These are phyloP conservation scores for Megastigmus dorsalis DNA, from an alignment of 2,888 invertebrate species.

Conservation along the genomic window DNA sequence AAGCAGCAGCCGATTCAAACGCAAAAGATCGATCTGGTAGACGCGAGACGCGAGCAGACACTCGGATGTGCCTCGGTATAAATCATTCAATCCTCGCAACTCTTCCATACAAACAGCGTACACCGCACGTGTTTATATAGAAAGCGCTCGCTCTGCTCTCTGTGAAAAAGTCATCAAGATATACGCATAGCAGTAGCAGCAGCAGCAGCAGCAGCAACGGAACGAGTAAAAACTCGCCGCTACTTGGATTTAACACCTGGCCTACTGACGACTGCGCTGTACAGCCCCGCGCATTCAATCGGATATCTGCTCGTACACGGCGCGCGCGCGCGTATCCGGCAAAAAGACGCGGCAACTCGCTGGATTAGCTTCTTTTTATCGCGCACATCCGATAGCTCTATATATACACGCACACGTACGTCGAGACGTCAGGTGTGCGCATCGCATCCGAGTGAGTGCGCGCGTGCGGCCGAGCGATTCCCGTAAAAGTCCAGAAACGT, in stretches of 20 bases:
- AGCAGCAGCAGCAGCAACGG: no score
- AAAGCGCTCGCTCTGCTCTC: slow-evolving; percentile 10
- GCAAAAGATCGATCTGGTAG: slow-evolving; percentile 14
- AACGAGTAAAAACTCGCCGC: slow-evolving; percentile 18
- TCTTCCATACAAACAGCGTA: not conserved
- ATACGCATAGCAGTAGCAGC: not conserved
- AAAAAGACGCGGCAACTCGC: slow-evolving; percentile 5
- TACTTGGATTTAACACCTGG: slow-evolving; percentile 45
- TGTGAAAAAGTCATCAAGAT: slow-evolving; percentile 49
- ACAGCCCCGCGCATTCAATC: not conserved
- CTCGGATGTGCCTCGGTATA: no score
- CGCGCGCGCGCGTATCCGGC: no score
- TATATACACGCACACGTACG: no score
- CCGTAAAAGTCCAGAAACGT: slow-evolving; percentile 68
- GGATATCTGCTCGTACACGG: no score
- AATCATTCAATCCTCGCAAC: slow-evolving; percentile 33
- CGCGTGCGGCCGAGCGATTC: slow-evolving; percentile 59
- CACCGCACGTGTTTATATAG: not conserved
- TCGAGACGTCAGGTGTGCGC: not conserved
- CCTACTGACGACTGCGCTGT: slow-evolving; percentile 28
- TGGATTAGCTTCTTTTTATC: slow-evolving; percentile 24
- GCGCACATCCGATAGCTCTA: slow-evolving; percentile 19
- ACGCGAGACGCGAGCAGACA: no score
- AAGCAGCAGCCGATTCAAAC: no score
- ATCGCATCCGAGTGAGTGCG: not conserved